phyloP scores from a whole-genome alignment of 2,888 invertebrate genomes.

The Gibbula magus region DNA sequence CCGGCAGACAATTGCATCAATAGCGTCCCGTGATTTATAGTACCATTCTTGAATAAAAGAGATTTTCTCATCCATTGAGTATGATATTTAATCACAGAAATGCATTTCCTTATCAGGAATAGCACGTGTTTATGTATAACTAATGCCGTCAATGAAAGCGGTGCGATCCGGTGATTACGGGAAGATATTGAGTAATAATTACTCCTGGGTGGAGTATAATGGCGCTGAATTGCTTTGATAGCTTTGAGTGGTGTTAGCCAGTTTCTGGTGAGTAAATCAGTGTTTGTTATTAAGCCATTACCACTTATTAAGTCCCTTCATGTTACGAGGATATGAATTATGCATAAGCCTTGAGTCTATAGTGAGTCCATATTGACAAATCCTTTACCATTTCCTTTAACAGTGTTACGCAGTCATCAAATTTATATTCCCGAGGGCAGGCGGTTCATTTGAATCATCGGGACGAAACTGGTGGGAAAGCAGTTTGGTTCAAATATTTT shows the following conservation, averaged over 20 bases:
- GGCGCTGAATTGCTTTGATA: not conserved
- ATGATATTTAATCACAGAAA: not conserved
- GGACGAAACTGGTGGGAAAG: too few species aligned
- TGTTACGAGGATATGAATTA: too few species aligned
- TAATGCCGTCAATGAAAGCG: not conserved
- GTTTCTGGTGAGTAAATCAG: too few species aligned
- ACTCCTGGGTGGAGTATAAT: not conserved
- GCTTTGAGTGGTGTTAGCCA: not conserved
- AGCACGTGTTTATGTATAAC: not conserved
- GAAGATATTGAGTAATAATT: conserved; percentile 2
- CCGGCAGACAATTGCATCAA: not conserved
- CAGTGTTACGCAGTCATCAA: too few species aligned
- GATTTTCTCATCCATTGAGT: not conserved
- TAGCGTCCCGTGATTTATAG: not conserved
- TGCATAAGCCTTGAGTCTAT: too few species aligned
- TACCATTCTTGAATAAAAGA: not conserved
- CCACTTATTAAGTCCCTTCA: too few species aligned
- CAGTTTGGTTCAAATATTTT: too few species aligned
- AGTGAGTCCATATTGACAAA: too few species aligned
- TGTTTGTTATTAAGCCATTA: too few species aligned
- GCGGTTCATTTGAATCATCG: too few species aligned
- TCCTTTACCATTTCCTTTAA: too few species aligned
- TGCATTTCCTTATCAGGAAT: not conserved
- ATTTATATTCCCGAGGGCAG: too few species aligned
- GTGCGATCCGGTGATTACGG: not conserved